Base-by-base conservation (phyloP, 2,113 vertebrate genomes). In the Mixornis gularis region DNA sequence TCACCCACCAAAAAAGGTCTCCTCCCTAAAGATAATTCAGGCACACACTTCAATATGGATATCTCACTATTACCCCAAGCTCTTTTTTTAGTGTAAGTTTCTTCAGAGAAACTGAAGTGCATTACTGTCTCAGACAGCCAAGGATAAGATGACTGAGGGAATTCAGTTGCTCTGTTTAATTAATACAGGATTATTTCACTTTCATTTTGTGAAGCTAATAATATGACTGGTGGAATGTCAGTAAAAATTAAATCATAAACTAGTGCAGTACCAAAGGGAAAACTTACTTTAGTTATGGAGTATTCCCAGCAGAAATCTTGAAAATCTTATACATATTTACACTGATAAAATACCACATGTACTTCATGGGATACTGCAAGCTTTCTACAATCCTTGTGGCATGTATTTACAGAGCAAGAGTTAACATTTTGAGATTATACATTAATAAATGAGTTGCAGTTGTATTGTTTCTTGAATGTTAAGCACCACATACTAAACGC, bases 241-340 rank as follows among this genome's bases (percentile, higher is more conserved):
- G 96, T 95, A 98, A 98, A 98, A 97, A 98, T 98, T 97, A 98
- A 98, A 97, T 98, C 95, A 98, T 97, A 97, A 98, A 97, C 97
- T 97, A 96, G 74, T 95, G 92, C 87, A 95, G 76, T 89, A 96
- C 96, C 96, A 95, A 91, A 92, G 96, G 97, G 97, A 97, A 97
- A 97, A 96, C 88, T 91, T 95, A 96, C 93, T 96, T 94, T 87
- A 79, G 97, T 93, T 96, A 93, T 81, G 90, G 84, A 95, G 91
- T 92, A 95, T 97, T 97, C 96, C 95, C 94, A 89, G 93, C 80
- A 95, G 97, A 97, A 97, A 97, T 96, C 95, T 96, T 92, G 92
- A 97, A 96, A 97, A 96, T 96, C 96, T 96, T 95, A 96, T 91
- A 94, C 95, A 96, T 93, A 87, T 93, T 95, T 90, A 78, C 95